Evolutionary conservation across 1,140 invertebrate genomes (phyloP).

Genomic region (Agraylea sexmaculata): DNA sequence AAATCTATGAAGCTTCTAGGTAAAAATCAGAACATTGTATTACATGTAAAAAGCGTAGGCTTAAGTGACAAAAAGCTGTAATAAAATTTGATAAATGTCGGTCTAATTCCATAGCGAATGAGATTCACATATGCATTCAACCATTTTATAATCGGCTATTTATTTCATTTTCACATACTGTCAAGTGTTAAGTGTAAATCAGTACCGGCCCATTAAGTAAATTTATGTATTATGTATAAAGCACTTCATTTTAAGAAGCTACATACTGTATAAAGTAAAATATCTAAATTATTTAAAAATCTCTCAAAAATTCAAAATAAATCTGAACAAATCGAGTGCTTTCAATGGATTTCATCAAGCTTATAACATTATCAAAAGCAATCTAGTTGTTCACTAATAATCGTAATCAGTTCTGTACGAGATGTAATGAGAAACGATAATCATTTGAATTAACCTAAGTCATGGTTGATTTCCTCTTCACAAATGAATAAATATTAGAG

Average conservation of each 20-base stretch:
- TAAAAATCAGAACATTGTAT: slow-evolving; percentile 21
- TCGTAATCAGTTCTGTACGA: slow-evolving; percentile 21
- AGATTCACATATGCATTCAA: no score
- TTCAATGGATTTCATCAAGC: slow-evolving; percentile 26
- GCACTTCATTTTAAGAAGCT: slow-evolving; percentile 20
- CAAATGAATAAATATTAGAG: slow-evolving; percentile 18
- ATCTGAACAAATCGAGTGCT: slow-evolving; percentile 14
- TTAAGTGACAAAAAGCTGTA: slow-evolving; percentile 17
- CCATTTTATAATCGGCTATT: no score
- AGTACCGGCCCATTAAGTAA: slow-evolving; percentile 26
- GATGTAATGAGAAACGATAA: slow-evolving; percentile 11
- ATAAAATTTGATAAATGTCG: no score
- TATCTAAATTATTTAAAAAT: slow-evolving; percentile 18
- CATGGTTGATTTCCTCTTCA: slow-evolving; percentile 17
- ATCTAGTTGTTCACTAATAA: slow-evolving; percentile 26
- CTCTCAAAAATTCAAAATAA: slow-evolving; percentile 17
- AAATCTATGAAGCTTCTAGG: slow-evolving; percentile 21
- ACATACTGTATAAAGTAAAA: slow-evolving; percentile 14
- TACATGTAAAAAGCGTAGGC: slow-evolving; percentile 21
- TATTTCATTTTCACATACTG: slow-evolving; percentile 17
- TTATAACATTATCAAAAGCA: slow-evolving; percentile 25
- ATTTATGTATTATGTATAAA: slow-evolving; percentile 23
- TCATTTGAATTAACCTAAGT: slow-evolving; percentile 20
- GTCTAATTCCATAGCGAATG: no score
- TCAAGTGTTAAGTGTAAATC: slow-evolving; percentile 23